Base-by-base conservation (phyloP, 1,140 invertebrate species). In the Gryllus bimaculatus region DNA sequence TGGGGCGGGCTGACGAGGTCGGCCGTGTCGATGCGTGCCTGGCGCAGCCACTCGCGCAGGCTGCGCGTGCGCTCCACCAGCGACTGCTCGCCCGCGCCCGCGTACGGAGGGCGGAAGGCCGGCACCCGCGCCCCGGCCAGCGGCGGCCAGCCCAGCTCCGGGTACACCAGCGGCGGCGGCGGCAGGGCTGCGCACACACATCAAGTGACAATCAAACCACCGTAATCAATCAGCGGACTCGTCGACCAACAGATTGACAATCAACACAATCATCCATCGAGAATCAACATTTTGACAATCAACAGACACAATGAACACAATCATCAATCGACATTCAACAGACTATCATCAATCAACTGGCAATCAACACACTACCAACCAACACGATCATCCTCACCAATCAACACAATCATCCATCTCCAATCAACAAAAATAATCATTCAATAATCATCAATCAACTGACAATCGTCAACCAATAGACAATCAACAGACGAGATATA, bases 61-160 rank as follows among this genome's bases (percentile, higher is more conserved):
- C 91, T 91, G 76, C 89, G 85, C 0, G 91, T 91, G 66, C 90
- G 86, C 82, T 92, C 91, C 73, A 90, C 90, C 39, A 92, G 82
- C 73, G 89, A 91, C 6, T 89, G 87, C 1, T 39, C 86, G 66
- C 86, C 86, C 13, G 85, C 85, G 0, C 85, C 86, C 76, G 85
- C 85, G 74, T 87, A 87, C n/a, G 83, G 82, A 82, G 82, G 26
- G 26, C 26, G 26, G 26, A 39, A 39, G 84, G 84, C 79, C 85
- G 15, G 12, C 48, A 54, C n/a, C 86, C 84, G 85, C 81, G 88
- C 87, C 7, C 87, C 86, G 83, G 75, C 85, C 83, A 81, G 87
- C 84, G 80, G 88, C 12, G 88, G 87, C 90, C 90, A 91, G 78
- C 89, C 89, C 21, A 91, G 84, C 82, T 91, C 90, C 18, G 89